Evolutionary conservation across 2,797 vertebrate species (phyloP).

Genomic region (Cheirogaleus major): DNA sequence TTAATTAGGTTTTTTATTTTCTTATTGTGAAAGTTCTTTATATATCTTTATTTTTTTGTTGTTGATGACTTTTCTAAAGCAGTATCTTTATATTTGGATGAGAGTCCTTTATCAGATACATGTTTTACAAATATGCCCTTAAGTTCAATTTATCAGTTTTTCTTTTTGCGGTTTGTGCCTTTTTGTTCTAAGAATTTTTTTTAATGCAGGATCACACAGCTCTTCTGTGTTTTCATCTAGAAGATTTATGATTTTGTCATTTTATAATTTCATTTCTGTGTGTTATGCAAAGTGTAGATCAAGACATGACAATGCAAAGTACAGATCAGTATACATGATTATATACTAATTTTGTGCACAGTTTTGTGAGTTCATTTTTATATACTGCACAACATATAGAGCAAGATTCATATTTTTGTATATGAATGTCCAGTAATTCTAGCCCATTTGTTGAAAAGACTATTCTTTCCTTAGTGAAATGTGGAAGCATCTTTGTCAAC

Average conservation of each 20-base stretch:
- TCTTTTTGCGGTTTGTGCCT: background rate
- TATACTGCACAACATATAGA: background rate
- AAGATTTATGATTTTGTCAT: background rate
- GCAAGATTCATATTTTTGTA: background rate
- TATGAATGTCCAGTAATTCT: background rate
- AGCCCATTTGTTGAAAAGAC: background rate
- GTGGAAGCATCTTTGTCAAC: background rate
- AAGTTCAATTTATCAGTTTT: background rate
- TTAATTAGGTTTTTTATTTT: background rate
- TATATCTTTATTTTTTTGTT: background rate
- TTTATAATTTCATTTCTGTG: background rate
- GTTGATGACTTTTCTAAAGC: too few relatives aligned
- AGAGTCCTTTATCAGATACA: background rate
- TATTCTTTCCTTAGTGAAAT: background rate
- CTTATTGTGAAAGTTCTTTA: background rate
- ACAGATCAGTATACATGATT: background rate
- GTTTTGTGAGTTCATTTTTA: slow-evolving; percentile 16
- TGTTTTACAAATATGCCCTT: background rate
- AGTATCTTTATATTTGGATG: background rate
- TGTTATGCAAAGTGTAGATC: background rate
- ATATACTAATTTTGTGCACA: background rate
- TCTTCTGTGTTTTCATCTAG: background rate
- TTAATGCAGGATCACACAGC: background rate
- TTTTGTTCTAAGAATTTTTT: background rate
- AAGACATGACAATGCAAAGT: background rate